phyloP scores from a whole-genome alignment of 1,140 invertebrate species.

The Thalassaphorura encarpata region DNA sequence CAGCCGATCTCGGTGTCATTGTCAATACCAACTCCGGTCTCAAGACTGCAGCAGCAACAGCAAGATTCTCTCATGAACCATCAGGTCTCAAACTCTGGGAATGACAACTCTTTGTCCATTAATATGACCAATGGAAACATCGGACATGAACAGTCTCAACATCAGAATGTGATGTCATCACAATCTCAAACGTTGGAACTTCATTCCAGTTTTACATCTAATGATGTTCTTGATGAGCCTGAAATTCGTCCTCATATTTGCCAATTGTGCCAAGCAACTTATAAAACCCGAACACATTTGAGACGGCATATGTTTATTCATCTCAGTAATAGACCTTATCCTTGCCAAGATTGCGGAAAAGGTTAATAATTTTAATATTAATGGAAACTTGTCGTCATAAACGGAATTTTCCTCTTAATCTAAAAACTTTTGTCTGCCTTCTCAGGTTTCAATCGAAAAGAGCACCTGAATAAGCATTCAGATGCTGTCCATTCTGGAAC shows the following conservation, averaged over 20 bases:
- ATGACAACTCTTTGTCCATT: no score
- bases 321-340: slow-evolving; percentile 20
- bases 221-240: not conserved
- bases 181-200: not conserved
- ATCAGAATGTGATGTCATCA: not conserved
- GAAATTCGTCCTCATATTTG: slow-evolving; percentile 7
- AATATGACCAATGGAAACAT: no score
- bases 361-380: slow-evolving; percentile 15
- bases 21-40: no score
- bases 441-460: slow-evolving; percentile 15
- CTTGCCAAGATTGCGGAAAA: slow-evolving; percentile 27
- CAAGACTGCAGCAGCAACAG: no score
- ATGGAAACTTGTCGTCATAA: not conserved
- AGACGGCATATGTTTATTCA: slow-evolving; percentile 30
- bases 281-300: slow-evolving; percentile 31
- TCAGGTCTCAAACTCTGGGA: no score
- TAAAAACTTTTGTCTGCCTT: not conserved
- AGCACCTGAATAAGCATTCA: slow-evolving; percentile 28
- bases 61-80: no score
- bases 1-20: no score
- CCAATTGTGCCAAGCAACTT: slow-evolving; percentile 25
- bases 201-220: not conserved
- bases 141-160: not conserved
- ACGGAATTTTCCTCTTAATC: not conserved
- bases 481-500: slow-evolving; percentile 21